Conservation (phyloP, 1,140 invertebrate genomes). For the Calliphora vicina region DNA sequence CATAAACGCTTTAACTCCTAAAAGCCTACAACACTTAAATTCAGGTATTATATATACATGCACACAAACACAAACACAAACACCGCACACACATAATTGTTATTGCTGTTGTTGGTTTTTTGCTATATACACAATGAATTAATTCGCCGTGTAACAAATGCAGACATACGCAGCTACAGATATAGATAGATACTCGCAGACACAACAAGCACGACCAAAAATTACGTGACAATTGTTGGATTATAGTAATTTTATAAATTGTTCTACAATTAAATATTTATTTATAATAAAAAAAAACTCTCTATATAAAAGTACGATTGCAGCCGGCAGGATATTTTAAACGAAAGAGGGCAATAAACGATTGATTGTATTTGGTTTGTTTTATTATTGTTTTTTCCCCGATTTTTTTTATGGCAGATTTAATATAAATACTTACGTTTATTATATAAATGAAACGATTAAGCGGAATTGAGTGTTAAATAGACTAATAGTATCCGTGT, state of each 20-base stretch:
- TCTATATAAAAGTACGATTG: too few relatives aligned
- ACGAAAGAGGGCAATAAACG: too few relatives aligned
- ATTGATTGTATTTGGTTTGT: too few relatives aligned
- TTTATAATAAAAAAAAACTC: neutral
- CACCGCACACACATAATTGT: neutral
- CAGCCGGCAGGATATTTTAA: too few relatives aligned
- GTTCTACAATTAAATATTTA: slow-evolving; percentile 33
- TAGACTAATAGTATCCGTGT: too few relatives aligned
- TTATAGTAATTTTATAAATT: slow-evolving; percentile 29
- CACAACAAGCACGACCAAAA: slow-evolving; percentile 10
- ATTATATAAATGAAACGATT: too few relatives aligned
- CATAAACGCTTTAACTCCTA: neutral
- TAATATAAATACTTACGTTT: too few relatives aligned
- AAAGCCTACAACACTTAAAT: neutral
- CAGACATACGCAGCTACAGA: neutral
- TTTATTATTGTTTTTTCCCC: too few relatives aligned
- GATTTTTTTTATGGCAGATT: too few relatives aligned
- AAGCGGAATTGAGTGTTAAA: too few relatives aligned
- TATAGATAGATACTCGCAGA: neutral
- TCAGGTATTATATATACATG: neutral
- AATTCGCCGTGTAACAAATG: neutral
- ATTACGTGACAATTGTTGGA: slow-evolving; percentile 34
- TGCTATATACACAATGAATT: neutral
- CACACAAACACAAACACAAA: neutral
- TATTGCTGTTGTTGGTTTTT: neutral